A percentile compares a stretch with the other conserved stretches of the same genome.
These are phyloP conservation scores for Spea multiplicata DNA, from an alignment of 2,113 vertebrate species.

Conservation along the genomic window DNA sequence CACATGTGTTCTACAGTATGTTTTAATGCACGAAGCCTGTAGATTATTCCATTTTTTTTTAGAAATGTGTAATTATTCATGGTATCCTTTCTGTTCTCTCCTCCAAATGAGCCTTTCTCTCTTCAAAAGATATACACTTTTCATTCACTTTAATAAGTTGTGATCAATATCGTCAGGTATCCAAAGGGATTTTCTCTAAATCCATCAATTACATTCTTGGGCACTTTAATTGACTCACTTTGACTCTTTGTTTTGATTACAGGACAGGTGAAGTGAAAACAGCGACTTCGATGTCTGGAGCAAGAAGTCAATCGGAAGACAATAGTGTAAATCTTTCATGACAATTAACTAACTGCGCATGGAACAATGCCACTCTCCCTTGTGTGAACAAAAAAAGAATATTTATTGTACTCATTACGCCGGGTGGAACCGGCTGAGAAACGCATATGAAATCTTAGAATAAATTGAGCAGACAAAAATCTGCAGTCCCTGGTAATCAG, in stretches of 20 bases:
- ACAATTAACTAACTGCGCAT: too few relatives aligned
- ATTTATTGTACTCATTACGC: too few relatives aligned
- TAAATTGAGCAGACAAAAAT: too few relatives aligned
- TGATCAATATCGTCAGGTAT: conserved; percentile 43
- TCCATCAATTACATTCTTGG: conserved; percentile 39
- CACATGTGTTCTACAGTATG: background rate
- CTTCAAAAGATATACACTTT: conserved; percentile 26
- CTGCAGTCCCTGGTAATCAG: too few relatives aligned
- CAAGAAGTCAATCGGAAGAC: background rate
- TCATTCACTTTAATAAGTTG: conserved; percentile 37
- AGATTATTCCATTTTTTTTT: too few relatives aligned
- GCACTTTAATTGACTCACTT: conserved; percentile 41
- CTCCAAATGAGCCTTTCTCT: conserved; percentile 1
- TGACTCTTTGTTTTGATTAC: conserved; percentile 39
- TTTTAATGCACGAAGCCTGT: too few relatives aligned
- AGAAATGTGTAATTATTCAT: background rate
- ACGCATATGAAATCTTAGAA: too few relatives aligned
- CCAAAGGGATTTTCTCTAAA: conserved; percentile 40
- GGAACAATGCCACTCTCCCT: too few relatives aligned
- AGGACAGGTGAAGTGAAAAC: conserved; percentile 4
- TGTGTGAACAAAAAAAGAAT: too few relatives aligned
- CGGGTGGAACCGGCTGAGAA: too few relatives aligned
- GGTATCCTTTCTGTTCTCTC: background rate
- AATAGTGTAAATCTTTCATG: background rate
- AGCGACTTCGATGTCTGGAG: background rate